Percentiles rank a stretch among this genome's conserved stretches.
Evolutionary conservation across 2,888 invertebrate species (phyloP).

Genomic region (Eudemis profundana): DNA sequence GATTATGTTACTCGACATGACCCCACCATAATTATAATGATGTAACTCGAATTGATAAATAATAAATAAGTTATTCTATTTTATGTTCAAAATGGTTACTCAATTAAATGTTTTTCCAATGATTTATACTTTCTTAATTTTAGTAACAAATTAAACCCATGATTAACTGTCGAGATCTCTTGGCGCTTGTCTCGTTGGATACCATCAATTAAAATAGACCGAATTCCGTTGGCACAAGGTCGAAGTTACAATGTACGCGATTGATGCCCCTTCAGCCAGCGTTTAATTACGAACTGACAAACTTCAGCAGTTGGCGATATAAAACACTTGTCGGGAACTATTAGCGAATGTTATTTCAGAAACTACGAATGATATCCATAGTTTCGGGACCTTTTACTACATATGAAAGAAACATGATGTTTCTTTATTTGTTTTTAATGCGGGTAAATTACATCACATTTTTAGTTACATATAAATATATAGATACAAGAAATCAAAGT

Average conservation of each 20-base stretch:
- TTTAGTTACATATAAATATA: too few species aligned
- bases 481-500: too few species aligned
- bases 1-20: too few species aligned
- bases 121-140: constrained; percentile 1
- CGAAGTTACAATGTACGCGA: constrained; percentile 31
- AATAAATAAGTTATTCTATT: too few species aligned
- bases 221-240: constrained; percentile 26
- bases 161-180: background rate
- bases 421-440: too few species aligned
- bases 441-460: too few species aligned
- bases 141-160: constrained; percentile 1
- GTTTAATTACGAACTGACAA: constrained; percentile 12
- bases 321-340: background rate
- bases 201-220: constrained; percentile 32
- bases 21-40: too few species aligned
- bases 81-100: too few species aligned
- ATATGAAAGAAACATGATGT: too few species aligned
- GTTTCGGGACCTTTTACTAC: too few species aligned
- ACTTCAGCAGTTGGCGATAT: constrained; percentile 13
- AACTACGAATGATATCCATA: background rate
- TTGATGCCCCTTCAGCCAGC: constrained; percentile 23
- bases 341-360: background rate
- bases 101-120: background rate
- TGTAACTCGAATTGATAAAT: too few species aligned
- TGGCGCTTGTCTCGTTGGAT: background rate